Conservation (phyloP, 2,113 vertebrate species). For the Trinectes maculatus region DNA sequence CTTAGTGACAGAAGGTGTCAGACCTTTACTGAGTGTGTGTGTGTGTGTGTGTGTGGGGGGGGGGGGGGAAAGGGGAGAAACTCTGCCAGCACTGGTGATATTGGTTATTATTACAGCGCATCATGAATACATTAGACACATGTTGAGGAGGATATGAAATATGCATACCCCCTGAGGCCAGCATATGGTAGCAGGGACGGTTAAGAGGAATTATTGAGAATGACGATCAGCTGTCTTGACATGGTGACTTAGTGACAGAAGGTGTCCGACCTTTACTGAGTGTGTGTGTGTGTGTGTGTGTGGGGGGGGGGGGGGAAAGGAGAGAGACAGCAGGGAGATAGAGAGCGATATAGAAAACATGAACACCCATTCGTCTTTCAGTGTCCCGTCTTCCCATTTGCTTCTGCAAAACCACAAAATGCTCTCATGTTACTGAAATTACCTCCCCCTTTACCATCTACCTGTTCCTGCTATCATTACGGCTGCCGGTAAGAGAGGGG, state of each 20-base stretch:
- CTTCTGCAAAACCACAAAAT: constrained; percentile 7
- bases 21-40: neutral
- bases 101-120: constrained; percentile 53
- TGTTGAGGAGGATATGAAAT: constrained; percentile 63
- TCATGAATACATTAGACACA: constrained; percentile 61
- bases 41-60: too few species aligned
- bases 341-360: neutral
- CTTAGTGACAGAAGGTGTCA: neutral
- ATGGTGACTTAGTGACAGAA: neutral
- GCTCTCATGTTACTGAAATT: neutral
- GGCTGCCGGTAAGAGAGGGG: constrained; percentile 1
- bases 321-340: neutral
- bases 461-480: neutral
- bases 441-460: neutral
- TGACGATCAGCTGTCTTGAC: constrained; percentile 22
- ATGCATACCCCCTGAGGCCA: constrained; percentile 59
- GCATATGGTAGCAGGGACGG: constrained; percentile 32
- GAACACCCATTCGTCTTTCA: too few species aligned
- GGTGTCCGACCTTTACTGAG: neutral
- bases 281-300: neutral
- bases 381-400: neutral
- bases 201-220: constrained; percentile 35
- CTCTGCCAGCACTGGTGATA: constrained; percentile 14
- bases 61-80: too few species aligned
- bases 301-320: neutral